Evolutionary conservation across 1,140 invertebrate species (phyloP).

Genomic region (Ladona fulva): DNA sequence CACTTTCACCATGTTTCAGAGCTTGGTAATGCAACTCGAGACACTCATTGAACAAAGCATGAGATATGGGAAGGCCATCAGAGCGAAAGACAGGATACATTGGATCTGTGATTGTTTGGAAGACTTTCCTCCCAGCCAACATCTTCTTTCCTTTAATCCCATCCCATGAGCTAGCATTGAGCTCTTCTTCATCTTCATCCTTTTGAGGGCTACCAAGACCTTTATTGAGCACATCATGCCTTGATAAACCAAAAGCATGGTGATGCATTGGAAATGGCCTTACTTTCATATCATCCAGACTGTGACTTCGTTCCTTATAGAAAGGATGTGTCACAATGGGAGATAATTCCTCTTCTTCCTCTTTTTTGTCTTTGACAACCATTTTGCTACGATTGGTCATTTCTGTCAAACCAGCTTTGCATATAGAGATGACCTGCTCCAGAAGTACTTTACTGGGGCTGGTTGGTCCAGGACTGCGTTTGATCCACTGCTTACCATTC

Average conservation of each 20-base stretch:
- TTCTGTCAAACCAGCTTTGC: constrained; percentile 43
- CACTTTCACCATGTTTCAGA: constrained; percentile 28
- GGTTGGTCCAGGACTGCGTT: constrained; percentile 49
- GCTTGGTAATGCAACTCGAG: constrained; percentile 45
- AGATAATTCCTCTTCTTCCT: not conserved
- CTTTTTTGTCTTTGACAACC: not conserved
- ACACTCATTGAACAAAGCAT: constrained; percentile 58
- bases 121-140: not conserved
- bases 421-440: constrained; percentile 59
- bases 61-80: constrained; percentile 61
- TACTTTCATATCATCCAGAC: not conserved
- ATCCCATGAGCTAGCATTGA: not conserved
- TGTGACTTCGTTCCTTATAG: not conserved
- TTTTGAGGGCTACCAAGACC: not conserved
- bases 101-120: constrained; percentile 64
- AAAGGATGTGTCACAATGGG: not conserved
- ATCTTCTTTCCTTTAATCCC: not conserved
- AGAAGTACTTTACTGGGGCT: constrained; percentile 54
- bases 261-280: not conserved
- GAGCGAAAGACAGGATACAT: constrained; percentile 61
- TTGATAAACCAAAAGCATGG: not conserved
- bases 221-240: not conserved
- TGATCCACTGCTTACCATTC: not conserved
- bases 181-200: not conserved
- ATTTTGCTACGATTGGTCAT: not conserved